Percentiles rank a stretch among this genome's conserved stretches.
Evolutionary conservation across 2,113 vertebrate species (phyloP).

Genomic region (Sphaerodactylus townsendi): DNA sequence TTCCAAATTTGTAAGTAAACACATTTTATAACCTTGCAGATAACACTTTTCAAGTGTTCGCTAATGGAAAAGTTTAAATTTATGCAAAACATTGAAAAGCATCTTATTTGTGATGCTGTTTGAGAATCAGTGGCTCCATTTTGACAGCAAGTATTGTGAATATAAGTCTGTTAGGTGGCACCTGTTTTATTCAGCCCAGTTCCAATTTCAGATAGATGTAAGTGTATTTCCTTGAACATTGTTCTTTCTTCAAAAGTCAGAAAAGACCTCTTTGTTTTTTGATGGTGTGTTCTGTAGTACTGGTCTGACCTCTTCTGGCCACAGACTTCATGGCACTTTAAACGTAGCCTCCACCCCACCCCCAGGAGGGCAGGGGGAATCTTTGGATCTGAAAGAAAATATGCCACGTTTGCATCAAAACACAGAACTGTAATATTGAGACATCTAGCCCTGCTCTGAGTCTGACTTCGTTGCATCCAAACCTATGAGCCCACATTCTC

Average conservation of each 20-base stretch:
- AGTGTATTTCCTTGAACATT: background rate
- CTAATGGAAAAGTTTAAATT: constrained; percentile 61
- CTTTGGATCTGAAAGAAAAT: background rate
- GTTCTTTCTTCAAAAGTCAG: background rate
- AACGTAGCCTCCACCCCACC: background rate
- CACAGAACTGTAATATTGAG: background rate
- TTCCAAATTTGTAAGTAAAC: constrained; percentile 83
- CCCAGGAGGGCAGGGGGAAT: background rate
- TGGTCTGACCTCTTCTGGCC: constrained; percentile 49
- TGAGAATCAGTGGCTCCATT: constrained; percentile 22
- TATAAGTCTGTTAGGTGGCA: background rate
- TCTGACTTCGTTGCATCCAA: background rate
- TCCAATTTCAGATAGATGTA: background rate
- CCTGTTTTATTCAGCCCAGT: background rate
- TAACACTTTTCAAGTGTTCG: constrained; percentile 55
- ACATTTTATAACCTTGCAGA: constrained; percentile 76
- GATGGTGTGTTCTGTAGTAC: constrained; percentile 32
- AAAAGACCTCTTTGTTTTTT: background rate
- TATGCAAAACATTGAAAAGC: constrained; percentile 56
- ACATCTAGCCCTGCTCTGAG: background rate
- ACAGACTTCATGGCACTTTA: background rate
- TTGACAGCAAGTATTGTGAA: background rate
- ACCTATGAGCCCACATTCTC: background rate
- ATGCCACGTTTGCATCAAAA: background rate
- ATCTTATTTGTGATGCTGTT: constrained; percentile 45